Evolutionary conservation across 2,888 invertebrate species (phyloP), one percentile per base, ranked within the genome.

Genomic region (Rhorus exstirpatorius): DNA sequence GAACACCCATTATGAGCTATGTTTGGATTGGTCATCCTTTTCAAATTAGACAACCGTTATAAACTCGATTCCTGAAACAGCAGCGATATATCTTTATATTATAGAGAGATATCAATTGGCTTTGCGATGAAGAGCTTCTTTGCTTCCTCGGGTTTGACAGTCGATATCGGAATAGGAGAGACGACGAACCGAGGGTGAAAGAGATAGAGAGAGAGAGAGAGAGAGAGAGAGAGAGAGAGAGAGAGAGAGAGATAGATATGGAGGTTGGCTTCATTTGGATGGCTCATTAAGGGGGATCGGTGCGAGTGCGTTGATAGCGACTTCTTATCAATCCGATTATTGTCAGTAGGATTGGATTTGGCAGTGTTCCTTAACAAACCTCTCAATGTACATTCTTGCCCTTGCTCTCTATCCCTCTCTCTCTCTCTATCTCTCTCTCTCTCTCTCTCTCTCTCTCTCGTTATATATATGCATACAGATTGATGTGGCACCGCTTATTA

Each of bases 261-360:
- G 12, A 14, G 58, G 31, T 31, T 58, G 58, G 31, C 1, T 58
- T 58, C 58, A 17, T 35, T 17, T 35, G 31, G 58, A n/a, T 35
- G 14, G 58, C 26, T 31, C 35, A 35, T 26, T n/a, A n/a, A 53
- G 58, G n/a, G 58, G 49, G 38, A 17, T 67, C 63, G 74, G 60
- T 71, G n/a, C 53, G 71, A 65, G 58, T 75, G 71, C 67, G 68
- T 84, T 80, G 82, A 82, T 75, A 81, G 87, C 86, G 86, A 90
- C 88, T 88, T 89, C 90, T 90, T 89, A 90, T 90, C 88, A 87
- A 89, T 87, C 84, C 87, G 87, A 89, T 90, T 89, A 90, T 89
- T 87, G 87, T 88, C 86, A 86, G 83, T 81, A 83, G 86, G 83
- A 87, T 89, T 86, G 86, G 84, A 88, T 86, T 84, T 85, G 88